Evolutionary conservation across 2,797 vertebrate genomes (phyloP).

Genomic region (Vultur gryphus): DNA sequence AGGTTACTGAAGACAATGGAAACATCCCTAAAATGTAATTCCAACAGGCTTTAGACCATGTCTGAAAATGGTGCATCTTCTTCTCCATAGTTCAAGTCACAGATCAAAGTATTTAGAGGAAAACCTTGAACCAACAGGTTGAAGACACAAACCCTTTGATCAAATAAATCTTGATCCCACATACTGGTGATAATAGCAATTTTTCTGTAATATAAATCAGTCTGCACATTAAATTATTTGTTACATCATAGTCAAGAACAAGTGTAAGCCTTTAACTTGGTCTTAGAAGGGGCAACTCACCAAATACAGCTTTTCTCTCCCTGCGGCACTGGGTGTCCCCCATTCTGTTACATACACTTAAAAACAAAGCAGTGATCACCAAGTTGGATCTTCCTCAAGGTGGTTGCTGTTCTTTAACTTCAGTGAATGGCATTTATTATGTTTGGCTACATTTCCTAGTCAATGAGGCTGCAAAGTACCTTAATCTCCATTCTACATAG

Average conservation of each 20-base stretch:
- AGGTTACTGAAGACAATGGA: not conserved
- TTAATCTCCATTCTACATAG: not conserved
- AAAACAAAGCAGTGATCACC: not conserved
- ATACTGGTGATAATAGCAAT: not conserved
- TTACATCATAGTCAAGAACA: not conserved
- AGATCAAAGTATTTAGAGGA: not conserved
- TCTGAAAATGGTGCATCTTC: not conserved
- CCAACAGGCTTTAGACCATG: not conserved
- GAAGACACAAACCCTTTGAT: not conserved
- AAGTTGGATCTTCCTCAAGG: not conserved
- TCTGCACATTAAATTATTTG: not conserved
- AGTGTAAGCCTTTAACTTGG: not conserved
- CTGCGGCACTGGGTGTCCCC: not conserved
- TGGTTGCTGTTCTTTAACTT: not conserved
- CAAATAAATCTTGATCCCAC: not conserved
- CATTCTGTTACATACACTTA: not conserved
- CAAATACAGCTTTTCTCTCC: not conserved
- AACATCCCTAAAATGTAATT: not conserved
- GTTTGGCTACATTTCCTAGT: not conserved
- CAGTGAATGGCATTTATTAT: not conserved
- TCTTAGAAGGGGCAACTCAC: constrained; percentile 15
- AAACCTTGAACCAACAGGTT: not conserved
- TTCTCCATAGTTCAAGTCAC: not conserved
- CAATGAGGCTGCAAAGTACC: not conserved
- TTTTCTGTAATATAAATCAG: not conserved